phyloP scores from a whole-genome alignment of 1,140 invertebrate species.

The Penaeus indicus region DNA sequence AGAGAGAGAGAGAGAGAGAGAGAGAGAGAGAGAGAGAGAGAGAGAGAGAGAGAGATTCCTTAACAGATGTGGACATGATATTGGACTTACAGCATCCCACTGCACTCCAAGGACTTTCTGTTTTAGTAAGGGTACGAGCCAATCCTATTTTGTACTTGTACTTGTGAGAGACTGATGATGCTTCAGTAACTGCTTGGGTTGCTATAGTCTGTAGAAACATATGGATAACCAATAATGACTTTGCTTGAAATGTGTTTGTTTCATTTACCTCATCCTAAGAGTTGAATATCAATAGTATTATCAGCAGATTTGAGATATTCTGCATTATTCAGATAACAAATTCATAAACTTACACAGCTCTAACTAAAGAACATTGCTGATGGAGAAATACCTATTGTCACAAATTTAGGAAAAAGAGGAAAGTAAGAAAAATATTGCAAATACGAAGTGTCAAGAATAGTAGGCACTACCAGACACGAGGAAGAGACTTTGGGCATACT shows the following conservation, averaged over 20 bases:
- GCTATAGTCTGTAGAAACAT: slow-evolving; percentile 62
- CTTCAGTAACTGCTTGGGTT: slow-evolving; percentile 64
- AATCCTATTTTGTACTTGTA: slow-evolving; percentile 49
- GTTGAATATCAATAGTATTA: not conserved
- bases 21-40: too few relatives aligned
- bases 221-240: slow-evolving; percentile 63
- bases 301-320: not conserved
- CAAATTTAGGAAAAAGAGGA: too few relatives aligned
- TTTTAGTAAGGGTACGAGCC: slow-evolving; percentile 35
- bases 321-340: not conserved
- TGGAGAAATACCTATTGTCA: too few relatives aligned
- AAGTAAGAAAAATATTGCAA: too few relatives aligned
- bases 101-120: slow-evolving; percentile 11
- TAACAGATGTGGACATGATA: slow-evolving; percentile 1
- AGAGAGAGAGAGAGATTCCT: not conserved
- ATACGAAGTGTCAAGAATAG: too few relatives aligned
- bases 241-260: slow-evolving; percentile 46
- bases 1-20: too few relatives aligned
- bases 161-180: slow-evolving; percentile 56
- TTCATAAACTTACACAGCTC: not conserved
- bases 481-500: too few relatives aligned
- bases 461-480: too few relatives aligned
- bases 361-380: too few relatives aligned
- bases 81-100: slow-evolving; percentile 42
- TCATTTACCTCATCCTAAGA: not conserved